A percentile compares a stretch with the other conserved stretches of the same genome.
These are phyloP conservation scores for Callospermophilus lateralis DNA, from an alignment of 2,113 vertebrate genomes.

Conservation along the genomic window DNA sequence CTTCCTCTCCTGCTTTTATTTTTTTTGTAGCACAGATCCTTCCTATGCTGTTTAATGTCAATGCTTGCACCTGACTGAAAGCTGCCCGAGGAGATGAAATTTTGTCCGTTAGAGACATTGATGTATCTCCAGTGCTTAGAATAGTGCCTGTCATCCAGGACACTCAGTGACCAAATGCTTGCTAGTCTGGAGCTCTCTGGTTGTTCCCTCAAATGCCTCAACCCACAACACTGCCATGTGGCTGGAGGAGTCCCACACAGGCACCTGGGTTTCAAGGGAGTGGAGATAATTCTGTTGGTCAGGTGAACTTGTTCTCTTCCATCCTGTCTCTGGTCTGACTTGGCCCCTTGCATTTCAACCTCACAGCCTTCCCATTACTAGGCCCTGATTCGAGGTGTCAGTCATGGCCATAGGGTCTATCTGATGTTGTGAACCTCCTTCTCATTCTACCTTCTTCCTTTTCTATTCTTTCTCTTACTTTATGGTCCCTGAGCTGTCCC, in stretches of 20 bases:
- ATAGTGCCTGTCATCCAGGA: neutral
- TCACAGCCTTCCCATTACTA: neutral
- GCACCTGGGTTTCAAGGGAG: neutral
- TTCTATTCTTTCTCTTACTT: neutral
- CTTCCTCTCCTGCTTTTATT: neutral
- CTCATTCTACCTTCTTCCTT: neutral
- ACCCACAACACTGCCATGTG: neutral
- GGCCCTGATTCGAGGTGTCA: neutral
- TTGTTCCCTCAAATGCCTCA: neutral
- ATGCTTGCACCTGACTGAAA: neutral
- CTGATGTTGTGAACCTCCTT: neutral
- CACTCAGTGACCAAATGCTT: neutral
- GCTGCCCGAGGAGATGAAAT: neutral
- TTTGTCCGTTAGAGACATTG: neutral
- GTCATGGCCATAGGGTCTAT: neutral
- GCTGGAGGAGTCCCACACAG: neutral
- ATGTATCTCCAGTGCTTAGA: neutral
- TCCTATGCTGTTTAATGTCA: neutral
- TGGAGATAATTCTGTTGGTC: neutral
- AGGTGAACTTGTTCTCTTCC: neutral
- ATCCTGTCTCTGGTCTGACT: neutral
- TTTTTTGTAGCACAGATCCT: neutral
- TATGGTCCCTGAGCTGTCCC: neutral
- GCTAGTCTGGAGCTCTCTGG: neutral
- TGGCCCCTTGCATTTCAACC: neutral